A percentile compares a stretch with the other conserved stretches of the same genome.
These are phyloP conservation scores for Scaptomyza flava DNA, from an alignment of 2,888 invertebrate genomes.

Conservation along the genomic window DNA sequence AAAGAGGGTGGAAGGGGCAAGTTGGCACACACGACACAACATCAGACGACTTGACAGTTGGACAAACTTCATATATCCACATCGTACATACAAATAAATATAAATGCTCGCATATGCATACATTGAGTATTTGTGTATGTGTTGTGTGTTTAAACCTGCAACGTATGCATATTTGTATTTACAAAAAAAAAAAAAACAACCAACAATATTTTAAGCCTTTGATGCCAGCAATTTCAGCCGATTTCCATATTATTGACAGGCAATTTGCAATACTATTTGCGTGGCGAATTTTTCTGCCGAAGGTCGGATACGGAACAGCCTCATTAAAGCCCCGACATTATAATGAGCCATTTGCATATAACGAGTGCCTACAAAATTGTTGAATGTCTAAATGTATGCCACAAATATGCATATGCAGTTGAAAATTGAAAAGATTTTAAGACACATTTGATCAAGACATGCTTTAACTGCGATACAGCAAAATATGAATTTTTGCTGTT, in stretches of 20 bases:
- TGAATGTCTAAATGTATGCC: constrained; percentile 18
- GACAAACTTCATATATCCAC: constrained; percentile 30
- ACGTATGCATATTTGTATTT: constrained; percentile 30
- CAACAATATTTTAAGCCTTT: constrained; percentile 39
- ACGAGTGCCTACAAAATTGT: constrained; percentile 15
- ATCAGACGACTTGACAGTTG: constrained; percentile 49
- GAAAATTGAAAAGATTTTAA: constrained; percentile 24
- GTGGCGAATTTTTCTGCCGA: constrained; percentile 25
- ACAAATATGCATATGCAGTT: constrained; percentile 14
- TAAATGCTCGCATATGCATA: constrained; percentile 1
- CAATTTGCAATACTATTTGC: constrained; percentile 64
- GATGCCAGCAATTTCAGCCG: constrained; percentile 51
- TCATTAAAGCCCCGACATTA: constrained; percentile 44
- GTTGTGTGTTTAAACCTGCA: constrained; percentile 9
- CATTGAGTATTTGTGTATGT: background rate
- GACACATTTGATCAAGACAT: background rate
- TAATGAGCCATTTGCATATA: constrained; percentile 53
- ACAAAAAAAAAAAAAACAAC: background rate
- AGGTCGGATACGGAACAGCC: constrained; percentile 25
- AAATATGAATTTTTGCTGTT: constrained; percentile 10
- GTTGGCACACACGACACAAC: background rate
- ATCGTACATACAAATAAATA: constrained; percentile 34
- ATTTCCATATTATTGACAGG: constrained; percentile 67
- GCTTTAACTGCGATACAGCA: background rate
- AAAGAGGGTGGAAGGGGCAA: background rate